These are phyloP conservation scores for Aricia artaxerxes DNA, from an alignment of 2,888 invertebrate species.

Conservation along the genomic window DNA sequence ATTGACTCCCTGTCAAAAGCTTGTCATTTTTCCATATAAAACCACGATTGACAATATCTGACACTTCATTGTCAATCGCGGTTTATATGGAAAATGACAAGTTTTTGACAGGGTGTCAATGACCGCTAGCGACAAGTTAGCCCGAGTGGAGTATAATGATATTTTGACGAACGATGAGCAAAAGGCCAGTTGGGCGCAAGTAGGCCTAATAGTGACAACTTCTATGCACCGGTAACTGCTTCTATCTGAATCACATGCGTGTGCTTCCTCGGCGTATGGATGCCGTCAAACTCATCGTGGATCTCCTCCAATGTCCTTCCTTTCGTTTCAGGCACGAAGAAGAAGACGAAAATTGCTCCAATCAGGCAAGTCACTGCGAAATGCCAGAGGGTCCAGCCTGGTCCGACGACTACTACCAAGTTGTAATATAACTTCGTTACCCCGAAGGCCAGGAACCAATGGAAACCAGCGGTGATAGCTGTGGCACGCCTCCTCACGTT, in stretches of 20 bases:
- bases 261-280: slow-evolving; percentile 64
- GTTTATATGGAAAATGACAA: no score
- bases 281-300: slow-evolving; percentile 75
- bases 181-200: background rate
- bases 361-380: slow-evolving; percentile 82
- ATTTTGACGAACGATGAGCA: no score
- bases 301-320: slow-evolving; percentile 79
- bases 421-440: slow-evolving; percentile 83
- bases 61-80: no score
- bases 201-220: background rate
- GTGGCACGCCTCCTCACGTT: slow-evolving; percentile 83
- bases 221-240: slow-evolving; percentile 52
- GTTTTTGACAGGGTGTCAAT: no score
- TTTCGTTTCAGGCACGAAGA: slow-evolving; percentile 86
- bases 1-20: no score
- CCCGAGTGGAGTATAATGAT: no score
- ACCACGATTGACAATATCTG: no score
- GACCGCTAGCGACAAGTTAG: no score
- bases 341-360: slow-evolving; percentile 82
- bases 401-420: slow-evolving; percentile 75
- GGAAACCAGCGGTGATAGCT: slow-evolving; percentile 84
- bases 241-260: slow-evolving; percentile 73
- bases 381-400: slow-evolving; percentile 83
- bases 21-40: no score
- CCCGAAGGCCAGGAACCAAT: slow-evolving; percentile 85